These are phyloP conservation scores for Melozone crissalis DNA, from an alignment of 2,113 vertebrate genomes.

Conservation along the genomic window DNA sequence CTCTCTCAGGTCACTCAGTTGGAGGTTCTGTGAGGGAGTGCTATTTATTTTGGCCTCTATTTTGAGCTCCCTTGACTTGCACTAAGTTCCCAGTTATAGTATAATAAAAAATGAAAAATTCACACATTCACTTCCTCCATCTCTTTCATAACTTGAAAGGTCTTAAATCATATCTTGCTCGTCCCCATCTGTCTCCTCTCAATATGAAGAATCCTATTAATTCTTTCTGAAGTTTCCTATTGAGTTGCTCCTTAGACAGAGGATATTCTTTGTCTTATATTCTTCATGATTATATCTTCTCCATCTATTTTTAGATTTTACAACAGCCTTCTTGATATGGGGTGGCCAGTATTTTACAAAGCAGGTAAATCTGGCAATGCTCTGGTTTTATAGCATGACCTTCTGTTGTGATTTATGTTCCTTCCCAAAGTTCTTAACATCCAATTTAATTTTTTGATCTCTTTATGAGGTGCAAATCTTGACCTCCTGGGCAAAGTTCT, in stretches of 20 bases:
- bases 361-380: not conserved
- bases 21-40: not conserved
- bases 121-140: not conserved
- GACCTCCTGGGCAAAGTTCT: not conserved
- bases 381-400: not conserved
- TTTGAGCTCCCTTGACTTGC: not conserved
- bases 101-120: constrained; percentile 22
- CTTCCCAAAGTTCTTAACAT: not conserved
- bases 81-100: not conserved
- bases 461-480: not conserved
- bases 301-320: not conserved
- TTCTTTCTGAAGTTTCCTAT: not conserved
- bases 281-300: not conserved
- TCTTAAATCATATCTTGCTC: not conserved
- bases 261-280: not conserved
- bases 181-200: not conserved
- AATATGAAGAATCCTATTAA: not conserved
- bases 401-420: not conserved
- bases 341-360: not conserved
- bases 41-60: not conserved
- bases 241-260: not conserved
- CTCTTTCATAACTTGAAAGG: not conserved
- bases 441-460: not conserved
- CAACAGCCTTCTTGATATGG: not conserved
- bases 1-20: not conserved